Percentiles rank a stretch among this genome's conserved stretches.
Evolutionary conservation across 2,888 invertebrate genomes (phyloP).

Genomic region (Nemurella pictetii): DNA sequence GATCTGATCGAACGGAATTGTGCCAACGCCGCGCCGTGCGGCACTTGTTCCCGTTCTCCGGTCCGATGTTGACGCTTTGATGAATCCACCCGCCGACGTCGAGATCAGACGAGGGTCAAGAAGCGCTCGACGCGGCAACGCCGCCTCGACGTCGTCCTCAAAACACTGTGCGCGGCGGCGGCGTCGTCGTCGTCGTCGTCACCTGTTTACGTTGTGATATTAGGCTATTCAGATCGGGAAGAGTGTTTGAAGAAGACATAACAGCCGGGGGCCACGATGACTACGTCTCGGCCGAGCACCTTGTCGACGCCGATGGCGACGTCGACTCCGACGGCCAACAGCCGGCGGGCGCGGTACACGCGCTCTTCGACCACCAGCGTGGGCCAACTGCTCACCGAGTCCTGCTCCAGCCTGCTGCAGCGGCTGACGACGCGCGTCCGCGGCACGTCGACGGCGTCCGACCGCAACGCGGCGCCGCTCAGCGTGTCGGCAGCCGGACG

Average conservation of each 20-base stretch:
- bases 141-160: conserved; percentile 17
- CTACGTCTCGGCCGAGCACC: conserved; percentile 44
- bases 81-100: not conserved
- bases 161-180: conserved; percentile 24
- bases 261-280: conserved; percentile 42
- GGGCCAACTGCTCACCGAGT: conserved; percentile 82
- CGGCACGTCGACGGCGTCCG: conserved; percentile 67
- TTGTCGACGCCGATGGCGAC: conserved; percentile 42
- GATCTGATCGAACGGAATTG: conserved; percentile 10
- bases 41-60: not conserved
- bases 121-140: conserved; percentile 12
- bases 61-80: not conserved
- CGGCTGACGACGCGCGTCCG: conserved; percentile 73
- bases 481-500: conserved; percentile 46
- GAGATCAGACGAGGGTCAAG: not conserved
- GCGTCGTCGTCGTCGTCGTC: conserved; percentile 11
- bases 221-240: conserved; percentile 31
- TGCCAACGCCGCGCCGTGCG: not conserved
- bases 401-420: conserved; percentile 83
- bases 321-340: conserved; percentile 45
- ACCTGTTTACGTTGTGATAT: conserved; percentile 25
- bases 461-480: conserved; percentile 43
- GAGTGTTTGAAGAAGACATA: conserved; percentile 39
- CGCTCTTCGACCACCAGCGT: conserved; percentile 77
- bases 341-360: conserved; percentile 62